phyloP scores from a whole-genome alignment of 2,113 vertebrate species.

The Oxyruncus cristatus region DNA sequence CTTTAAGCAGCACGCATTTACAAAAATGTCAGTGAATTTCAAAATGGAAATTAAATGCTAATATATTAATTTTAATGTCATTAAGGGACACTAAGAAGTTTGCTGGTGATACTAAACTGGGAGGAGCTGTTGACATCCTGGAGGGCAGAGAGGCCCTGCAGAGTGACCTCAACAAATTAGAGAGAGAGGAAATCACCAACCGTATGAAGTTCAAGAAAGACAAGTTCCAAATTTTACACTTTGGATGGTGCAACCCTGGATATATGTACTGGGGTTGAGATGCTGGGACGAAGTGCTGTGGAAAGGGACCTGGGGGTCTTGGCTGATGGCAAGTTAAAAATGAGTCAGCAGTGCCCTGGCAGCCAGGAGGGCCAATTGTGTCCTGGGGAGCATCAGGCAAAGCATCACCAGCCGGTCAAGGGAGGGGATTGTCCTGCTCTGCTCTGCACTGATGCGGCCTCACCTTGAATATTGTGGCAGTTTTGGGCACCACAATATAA shows the following conservation, averaged over 20 bases:
- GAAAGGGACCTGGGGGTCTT: neutral
- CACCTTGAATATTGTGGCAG: too few relatives aligned
- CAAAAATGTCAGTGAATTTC: slow-evolving; percentile 17
- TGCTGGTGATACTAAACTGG: neutral
- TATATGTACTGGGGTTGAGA: neutral
- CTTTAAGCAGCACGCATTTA: slow-evolving; percentile 3
- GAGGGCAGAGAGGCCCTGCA: neutral
- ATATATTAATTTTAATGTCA: neutral
- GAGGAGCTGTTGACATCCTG: neutral
- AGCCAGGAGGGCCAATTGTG: fast-evolving
- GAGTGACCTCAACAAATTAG: neutral
- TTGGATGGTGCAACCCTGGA: neutral
- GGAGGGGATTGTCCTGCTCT: too few relatives aligned
- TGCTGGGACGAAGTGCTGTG: neutral
- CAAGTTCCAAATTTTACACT: neutral
- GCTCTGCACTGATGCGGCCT: too few relatives aligned
- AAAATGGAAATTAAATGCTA: slow-evolving; percentile 40
- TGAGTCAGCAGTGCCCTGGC: neutral
- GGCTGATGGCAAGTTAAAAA: neutral
- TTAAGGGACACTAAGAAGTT: neutral
- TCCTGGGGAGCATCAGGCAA: neutral
- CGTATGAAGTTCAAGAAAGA: neutral
- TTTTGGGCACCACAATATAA: too few relatives aligned
- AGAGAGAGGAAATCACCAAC: too few relatives aligned
- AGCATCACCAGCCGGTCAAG: fast-evolving